A percentile compares a stretch with the other conserved stretches of the same genome.
phyloP scores from a whole-genome alignment of 2,113 vertebrate genomes.

The Mungos mungo region DNA sequence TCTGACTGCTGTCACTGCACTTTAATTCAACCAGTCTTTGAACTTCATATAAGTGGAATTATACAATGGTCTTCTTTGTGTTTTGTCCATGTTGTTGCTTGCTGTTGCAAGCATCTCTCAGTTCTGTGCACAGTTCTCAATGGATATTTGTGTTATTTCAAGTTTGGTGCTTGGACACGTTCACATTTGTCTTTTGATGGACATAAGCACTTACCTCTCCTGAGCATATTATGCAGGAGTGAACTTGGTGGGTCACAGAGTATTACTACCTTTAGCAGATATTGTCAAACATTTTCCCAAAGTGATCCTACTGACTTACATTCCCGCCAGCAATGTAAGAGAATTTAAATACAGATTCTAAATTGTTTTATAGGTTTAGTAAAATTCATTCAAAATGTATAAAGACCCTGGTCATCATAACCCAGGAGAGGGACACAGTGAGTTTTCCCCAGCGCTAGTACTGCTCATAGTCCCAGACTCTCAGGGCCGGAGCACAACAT shows the following conservation, averaged over 20 bases:
- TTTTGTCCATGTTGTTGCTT: neutral
- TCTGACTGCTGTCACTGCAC: neutral
- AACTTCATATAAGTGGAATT: neutral
- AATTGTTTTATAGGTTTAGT: neutral
- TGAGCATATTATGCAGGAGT: neutral
- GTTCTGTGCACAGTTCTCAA: neutral
- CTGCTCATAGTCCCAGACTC: neutral
- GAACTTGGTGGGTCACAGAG: neutral
- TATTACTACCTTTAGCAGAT: neutral
- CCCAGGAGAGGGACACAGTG: neutral
- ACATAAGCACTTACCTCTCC: neutral
- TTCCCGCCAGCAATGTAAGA: neutral
- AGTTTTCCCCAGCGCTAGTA: neutral
- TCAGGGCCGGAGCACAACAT: neutral
- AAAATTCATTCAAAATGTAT: neutral
- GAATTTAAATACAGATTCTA: slow-evolving; percentile 42
- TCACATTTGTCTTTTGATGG: neutral
- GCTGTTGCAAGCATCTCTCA: neutral
- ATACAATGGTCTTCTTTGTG: neutral
- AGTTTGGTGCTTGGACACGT: neutral
- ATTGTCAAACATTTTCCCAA: neutral
- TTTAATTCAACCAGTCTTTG: neutral
- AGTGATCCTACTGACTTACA: neutral
- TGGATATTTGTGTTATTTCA: neutral
- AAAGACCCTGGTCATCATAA: neutral